Conservation (phyloP, 2,888 invertebrate genomes). For the Drosophila cyrtoloma region DNA sequence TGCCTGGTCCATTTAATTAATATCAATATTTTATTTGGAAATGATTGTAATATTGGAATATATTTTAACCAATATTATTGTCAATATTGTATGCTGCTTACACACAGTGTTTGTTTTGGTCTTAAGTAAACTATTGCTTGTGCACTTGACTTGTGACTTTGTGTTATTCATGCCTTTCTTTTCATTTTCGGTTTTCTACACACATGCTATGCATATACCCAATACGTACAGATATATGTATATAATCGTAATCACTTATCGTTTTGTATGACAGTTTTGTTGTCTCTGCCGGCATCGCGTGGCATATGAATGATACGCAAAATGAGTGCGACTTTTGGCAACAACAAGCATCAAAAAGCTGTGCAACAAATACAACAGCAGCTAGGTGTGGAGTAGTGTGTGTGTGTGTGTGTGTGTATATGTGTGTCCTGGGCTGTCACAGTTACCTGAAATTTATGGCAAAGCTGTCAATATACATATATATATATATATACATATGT, state of each 20-base stretch:
- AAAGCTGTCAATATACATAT: conserved; percentile 66
- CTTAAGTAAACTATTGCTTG: background rate
- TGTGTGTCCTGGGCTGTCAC: conserved; percentile 31
- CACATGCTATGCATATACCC: background rate
- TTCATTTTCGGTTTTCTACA: background rate
- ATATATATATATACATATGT: conserved; percentile 11
- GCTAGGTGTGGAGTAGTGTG: background rate
- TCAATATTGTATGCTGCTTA: background rate
- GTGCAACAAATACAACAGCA: background rate
- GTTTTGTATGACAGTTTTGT: conserved; percentile 14
- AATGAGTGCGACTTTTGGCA: conserved; percentile 48
- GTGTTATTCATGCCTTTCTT: background rate
- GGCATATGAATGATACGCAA: conserved; percentile 65
- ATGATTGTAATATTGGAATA: background rate
- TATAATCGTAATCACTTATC: conserved; percentile 41
- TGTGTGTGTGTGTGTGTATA: conserved; percentile 11
- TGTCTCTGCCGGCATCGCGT: conserved; percentile 26
- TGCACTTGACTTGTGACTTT: background rate
- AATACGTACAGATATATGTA: background rate
- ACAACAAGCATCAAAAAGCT: conserved; percentile 19
- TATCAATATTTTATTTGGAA: background rate
- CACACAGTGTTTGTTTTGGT: background rate
- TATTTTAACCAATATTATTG: background rate
- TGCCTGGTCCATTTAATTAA: background rate
- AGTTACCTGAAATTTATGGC: conserved; percentile 72